Evolutionary conservation across 1,140 invertebrate species (phyloP), one percentile per base, ranked within the genome.

Genomic region (Galleria mellonella): DNA sequence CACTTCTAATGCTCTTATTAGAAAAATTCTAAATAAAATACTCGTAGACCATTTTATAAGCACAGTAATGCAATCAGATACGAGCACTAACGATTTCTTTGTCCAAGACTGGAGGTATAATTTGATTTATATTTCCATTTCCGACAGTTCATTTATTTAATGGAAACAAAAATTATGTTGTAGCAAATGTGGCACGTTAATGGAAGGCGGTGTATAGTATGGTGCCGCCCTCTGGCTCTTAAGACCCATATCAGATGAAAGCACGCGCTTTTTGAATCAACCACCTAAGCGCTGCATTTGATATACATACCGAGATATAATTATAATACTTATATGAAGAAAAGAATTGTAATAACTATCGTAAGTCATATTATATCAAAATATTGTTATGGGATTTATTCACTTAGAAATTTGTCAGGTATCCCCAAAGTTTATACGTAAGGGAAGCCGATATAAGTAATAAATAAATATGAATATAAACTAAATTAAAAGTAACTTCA

Each of bases 121-220:
- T 63, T 63, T 66, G 60, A 63, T 70, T 63, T 60, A 58, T 66
- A 52, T 62, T 55, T 57, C 57, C 53, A 63, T 70, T 70, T 66
- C 66, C 66, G 60, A 55, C 57, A 55, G 51, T 57, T 62, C 56
- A 59, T 70, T 66, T 59, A 57, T 63, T 51, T 61, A 53, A 62
- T 60, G 57, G 62, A 53, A 60, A 66, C 56, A 62, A 51, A 67
- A 66, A 70, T 70, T 57, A 66, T 66, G 66, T 70, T 70, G 66
- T 66, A 63, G 57, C 37, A 62, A 56, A 56, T 63, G 51, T 51
- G 47, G 40, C 38, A 43, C 31, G 51, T 51, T 61, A 62, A 62
- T 58, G 50, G 55, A 51, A 47, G 46, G 51, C 50, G 51, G 44
- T 43, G 47, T 51, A 40, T 59, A 51, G 31, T 32, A 15, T 32